Base-by-base conservation (phyloP, 2,113 vertebrate genomes). In the Hemichromis elongatus region DNA sequence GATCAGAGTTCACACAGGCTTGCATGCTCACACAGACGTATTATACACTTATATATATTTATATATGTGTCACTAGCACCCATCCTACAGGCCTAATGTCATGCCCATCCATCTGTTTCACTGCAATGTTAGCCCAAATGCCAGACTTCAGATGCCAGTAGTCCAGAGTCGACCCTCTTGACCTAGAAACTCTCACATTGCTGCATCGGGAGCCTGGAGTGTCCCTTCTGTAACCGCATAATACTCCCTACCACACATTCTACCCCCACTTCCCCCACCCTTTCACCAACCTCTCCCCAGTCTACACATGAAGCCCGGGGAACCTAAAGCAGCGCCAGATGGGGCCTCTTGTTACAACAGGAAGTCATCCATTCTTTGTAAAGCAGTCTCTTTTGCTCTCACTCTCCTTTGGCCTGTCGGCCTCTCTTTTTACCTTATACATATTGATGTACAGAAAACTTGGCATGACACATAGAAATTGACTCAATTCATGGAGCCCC, bases 391-490 rank as follows among this genome's bases (percentile, higher is more conserved):
- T 81, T 80, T 37, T 28, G 66, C 83, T 56, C 87, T 57, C 45
- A 1, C 61, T 88, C 80, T 89, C 85, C 86, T 87, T 77, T 90
- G 88, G 77, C 87, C 88, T 53, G 83, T 77, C 26, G 55, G 80
- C 84, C 84, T 81, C 90, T 61, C 56, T 30, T 73, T 70, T 86
- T 61, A 37, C 85, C 88, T 91, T 86, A 92, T 93, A 89, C 94
- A 95, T 94, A 94, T 92, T 93, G 94, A 95, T 93, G 89, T 79
- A 79, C 83, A 85, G 82, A 91, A 75, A 94, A 92, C 92, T 93
- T 93, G 93, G 93, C 91, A 75, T 56, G 89, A 86, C 89, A 81
- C 53, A 56, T 52, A 79, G 80, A 91, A 92, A 88, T 92, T 90
- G 91, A 93, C 91, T 89, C 87, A 81, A 79, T 92, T 90, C 79